Base-by-base conservation (phyloP, 2,888 invertebrate species). In the Eilema caniola region DNA sequence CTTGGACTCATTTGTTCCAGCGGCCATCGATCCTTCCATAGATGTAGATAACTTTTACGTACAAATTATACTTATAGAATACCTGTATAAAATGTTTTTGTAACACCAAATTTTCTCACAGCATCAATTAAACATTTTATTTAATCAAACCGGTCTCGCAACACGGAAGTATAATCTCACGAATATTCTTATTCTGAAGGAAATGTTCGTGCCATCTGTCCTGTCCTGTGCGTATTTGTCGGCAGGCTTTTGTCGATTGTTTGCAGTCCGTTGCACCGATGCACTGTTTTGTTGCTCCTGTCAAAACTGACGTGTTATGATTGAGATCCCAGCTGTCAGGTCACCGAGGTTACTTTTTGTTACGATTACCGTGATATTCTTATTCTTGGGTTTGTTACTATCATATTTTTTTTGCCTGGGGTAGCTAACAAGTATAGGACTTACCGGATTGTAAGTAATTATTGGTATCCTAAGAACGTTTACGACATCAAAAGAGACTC, bases 151-250 rank as follows among this genome's bases (percentile, higher is more conserved):
- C 89, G 89, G 93, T 93, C 89, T 73, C 83, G 84, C 85, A 86
- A 93, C 85, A 78, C 93, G 94, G 94, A 94, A 94, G 91, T 82
- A 81, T 72, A 83, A 83, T 90, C 92, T 81, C 89, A 90, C 90
- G 87, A 86, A 85, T 88, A 90, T 89, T 92, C 89, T 89, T 87
- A 90, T 90, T 93, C 92, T 90, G 86, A 79, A 88, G 86, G 86
- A 89, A 91, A 82, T 71, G 71, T 75, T 71, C 47, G 72, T 84
- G 82, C 87, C 91, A 91, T 90, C 90, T 90, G 91, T 86, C 89
- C 81, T 78, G 84, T 86, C 84, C 83, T 83, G 81, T 79, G 78
- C 71, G 76, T 81, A 83, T 83, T 83, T 84, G 85, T 85, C 83
- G 84, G 83, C 79, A 67, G 25, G 70, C 86, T 78, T 79, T 89